phyloP scores from a whole-genome alignment of 2,797 vertebrate species.

The Tinamus major region DNA sequence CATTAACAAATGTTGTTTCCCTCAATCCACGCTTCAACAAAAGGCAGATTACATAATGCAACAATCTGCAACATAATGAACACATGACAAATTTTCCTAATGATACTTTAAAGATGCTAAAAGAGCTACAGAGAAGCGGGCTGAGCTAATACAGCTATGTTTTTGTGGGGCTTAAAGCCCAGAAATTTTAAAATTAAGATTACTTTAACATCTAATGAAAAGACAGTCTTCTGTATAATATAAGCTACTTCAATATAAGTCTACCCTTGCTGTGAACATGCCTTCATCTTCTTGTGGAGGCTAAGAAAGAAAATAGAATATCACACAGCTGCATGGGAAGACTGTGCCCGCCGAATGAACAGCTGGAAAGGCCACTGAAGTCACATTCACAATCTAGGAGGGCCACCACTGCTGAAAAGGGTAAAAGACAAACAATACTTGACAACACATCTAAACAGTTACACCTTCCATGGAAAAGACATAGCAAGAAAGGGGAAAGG shows the following conservation, averaged over 20 bases:
- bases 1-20: background rate
- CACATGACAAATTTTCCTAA: background rate
- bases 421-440: background rate
- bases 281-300: background rate
- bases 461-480: background rate
- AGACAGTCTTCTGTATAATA: background rate
- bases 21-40: background rate
- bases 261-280: background rate
- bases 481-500: background rate
- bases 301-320: background rate
- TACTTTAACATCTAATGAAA: background rate
- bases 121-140: background rate
- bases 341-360: background rate
- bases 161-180: background rate
- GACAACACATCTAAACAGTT: rapidly evolving
- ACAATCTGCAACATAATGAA: slow-evolving; percentile 1
- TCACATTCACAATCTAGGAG: background rate
- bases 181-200: background rate
- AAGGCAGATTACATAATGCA: slow-evolving; percentile 11
- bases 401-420: background rate
- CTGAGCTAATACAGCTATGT: background rate
- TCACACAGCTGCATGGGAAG: background rate
- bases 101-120: background rate
- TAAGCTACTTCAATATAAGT: background rate
- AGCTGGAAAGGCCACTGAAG: background rate